Conservation (phyloP, 1,140 invertebrate species). For the Hylaeus volcanicus region DNA sequence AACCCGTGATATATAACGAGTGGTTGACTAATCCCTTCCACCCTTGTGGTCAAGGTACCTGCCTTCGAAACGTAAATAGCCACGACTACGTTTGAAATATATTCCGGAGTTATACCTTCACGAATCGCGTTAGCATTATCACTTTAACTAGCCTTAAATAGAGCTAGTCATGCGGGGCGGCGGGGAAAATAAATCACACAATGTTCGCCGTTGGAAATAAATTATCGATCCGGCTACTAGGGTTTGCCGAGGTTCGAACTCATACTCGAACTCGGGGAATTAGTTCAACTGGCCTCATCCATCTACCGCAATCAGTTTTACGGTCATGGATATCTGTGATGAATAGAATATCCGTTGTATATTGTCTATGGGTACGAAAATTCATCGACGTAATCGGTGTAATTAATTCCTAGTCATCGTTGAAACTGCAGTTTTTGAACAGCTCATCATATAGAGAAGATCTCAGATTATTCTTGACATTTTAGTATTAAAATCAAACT, state of each 20-base stretch:
- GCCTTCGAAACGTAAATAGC: constrained; percentile 53
- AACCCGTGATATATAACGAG: constrained; percentile 72
- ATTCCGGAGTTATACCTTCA: constrained; percentile 47
- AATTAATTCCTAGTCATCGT: no score
- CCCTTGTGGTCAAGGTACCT: constrained; percentile 42
- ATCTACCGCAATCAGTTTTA: background rate
- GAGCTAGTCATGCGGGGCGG: background rate
- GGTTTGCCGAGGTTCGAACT: background rate
- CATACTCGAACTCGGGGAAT: background rate
- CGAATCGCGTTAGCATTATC: constrained; percentile 22
- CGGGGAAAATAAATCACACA: background rate
- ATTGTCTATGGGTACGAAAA: background rate
- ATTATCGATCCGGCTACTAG: background rate
- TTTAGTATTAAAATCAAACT: no score
- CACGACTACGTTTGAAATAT: constrained; percentile 45
- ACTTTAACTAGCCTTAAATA: background rate
- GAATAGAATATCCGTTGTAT: background rate
- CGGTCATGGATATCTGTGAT: background rate
- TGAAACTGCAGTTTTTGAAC: no score
- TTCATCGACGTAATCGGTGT: background rate
- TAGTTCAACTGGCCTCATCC: background rate
- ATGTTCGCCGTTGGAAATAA: background rate
- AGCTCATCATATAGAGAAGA: no score
- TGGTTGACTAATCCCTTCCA: constrained; percentile 73
- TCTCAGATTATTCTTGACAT: no score